Evolutionary conservation across 1,140 invertebrate species (phyloP).

Genomic region (Manduca sexta): DNA sequence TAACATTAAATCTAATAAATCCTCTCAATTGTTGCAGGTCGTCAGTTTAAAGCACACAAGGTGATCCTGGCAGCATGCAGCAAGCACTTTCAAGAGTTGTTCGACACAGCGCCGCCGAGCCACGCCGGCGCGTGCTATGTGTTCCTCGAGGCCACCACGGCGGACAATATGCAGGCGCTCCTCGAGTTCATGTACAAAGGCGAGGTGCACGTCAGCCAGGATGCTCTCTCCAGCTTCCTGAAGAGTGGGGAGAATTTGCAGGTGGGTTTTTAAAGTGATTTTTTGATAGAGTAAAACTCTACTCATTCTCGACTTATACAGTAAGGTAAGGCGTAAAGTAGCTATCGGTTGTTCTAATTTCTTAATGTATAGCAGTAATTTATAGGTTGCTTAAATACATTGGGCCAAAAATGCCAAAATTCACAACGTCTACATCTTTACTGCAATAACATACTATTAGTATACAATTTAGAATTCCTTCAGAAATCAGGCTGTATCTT

Average conservation of each 20-base stretch:
- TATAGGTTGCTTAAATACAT: too few species aligned
- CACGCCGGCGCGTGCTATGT: slow-evolving; percentile 87
- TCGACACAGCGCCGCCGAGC: slow-evolving; percentile 88
- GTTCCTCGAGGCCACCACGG: slow-evolving; percentile 90
- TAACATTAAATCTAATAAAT: neutral
- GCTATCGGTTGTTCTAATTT: too few species aligned
- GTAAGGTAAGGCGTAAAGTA: too few species aligned
- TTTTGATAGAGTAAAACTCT: too few species aligned
- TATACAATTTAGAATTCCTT: too few species aligned
- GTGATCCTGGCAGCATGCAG: slow-evolving; percentile 94
- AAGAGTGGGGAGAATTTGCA: slow-evolving; percentile 93
- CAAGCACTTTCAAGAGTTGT: slow-evolving; percentile 93
- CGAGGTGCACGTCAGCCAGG: slow-evolving; percentile 92
- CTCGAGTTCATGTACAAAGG: slow-evolving; percentile 96
- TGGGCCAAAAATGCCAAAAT: too few species aligned
- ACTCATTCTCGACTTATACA: too few species aligned
- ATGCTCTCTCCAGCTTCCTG: slow-evolving; percentile 89
- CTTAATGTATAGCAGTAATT: too few species aligned
- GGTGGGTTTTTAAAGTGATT: too few species aligned
- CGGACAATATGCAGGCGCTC: slow-evolving; percentile 90
- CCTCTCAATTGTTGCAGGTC: slow-evolving; percentile 79
- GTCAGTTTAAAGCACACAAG: slow-evolving; percentile 92
- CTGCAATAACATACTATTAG: too few species aligned
- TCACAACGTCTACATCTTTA: too few species aligned
- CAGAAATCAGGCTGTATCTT: too few species aligned